These are phyloP conservation scores for Stichodactyla mertensii DNA, from an alignment of 64 coral and sea anemone species.

Conservation along the genomic window DNA sequence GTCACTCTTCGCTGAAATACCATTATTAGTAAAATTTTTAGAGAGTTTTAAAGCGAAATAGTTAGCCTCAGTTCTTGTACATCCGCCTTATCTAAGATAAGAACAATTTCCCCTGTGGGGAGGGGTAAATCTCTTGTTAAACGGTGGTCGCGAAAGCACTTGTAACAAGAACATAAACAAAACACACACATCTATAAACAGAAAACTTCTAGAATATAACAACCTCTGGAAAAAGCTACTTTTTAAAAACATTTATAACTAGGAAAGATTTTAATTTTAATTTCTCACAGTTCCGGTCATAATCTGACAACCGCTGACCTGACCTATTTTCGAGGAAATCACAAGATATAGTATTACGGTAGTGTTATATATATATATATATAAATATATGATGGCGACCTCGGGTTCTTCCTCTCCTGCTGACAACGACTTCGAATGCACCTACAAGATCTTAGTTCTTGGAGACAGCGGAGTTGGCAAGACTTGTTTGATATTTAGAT, in stretches of 20 bases:
- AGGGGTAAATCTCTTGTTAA: neutral
- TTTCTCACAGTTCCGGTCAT: neutral
- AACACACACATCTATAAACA: neutral
- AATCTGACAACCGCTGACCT: neutral
- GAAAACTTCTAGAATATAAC: neutral
- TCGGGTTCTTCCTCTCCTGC: neutral
- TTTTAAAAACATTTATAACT: neutral
- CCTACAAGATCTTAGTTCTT: constrained; percentile 94
- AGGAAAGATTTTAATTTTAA: neutral
- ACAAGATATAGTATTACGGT: neutral
- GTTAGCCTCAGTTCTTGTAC: constrained; percentile 1
- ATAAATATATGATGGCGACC: neutral
- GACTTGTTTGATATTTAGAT: constrained; percentile 95
- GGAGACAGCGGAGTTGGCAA: constrained; percentile 97
- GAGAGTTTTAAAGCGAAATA: neutral
- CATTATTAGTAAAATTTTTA: neutral
- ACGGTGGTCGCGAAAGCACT: neutral
- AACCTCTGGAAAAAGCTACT: neutral
- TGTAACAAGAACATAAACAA: neutral
- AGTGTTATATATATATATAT: neutral
- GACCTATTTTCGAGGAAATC: neutral
- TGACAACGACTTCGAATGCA: constrained; percentile 90
- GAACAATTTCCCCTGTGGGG: neutral
- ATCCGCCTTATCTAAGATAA: neutral
- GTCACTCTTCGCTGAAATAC: neutral